Percentiles rank a stretch among this genome's conserved stretches.
Evolutionary conservation across 2,113 vertebrate genomes (phyloP).

Genomic region (Sapajus apella): DNA sequence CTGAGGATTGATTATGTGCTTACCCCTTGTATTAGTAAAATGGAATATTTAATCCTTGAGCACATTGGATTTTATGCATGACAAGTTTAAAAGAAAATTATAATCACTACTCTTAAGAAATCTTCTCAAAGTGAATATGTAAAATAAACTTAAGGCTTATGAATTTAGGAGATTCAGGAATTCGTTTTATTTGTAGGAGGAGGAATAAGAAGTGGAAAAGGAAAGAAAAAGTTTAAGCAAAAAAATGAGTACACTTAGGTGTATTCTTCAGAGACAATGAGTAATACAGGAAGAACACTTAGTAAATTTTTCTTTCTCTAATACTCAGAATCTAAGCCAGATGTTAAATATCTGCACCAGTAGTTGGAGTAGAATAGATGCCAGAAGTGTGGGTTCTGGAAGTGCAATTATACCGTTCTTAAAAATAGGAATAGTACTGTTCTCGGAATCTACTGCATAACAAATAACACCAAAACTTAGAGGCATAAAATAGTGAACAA

Average conservation of each 20-base stretch:
- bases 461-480: background rate
- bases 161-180: background rate
- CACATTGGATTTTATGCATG: background rate
- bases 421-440: background rate
- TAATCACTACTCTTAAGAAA: background rate
- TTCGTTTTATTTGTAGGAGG: background rate
- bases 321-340: background rate
- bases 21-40: background rate
- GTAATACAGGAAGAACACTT: background rate
- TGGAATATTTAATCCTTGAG: background rate
- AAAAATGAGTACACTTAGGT: background rate
- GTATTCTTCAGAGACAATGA: background rate
- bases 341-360: background rate
- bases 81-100: constrained; percentile 24
- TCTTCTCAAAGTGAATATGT: background rate
- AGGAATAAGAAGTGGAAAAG: background rate
- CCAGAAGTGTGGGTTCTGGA: background rate
- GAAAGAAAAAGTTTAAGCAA: background rate
- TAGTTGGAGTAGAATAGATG: background rate
- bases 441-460: background rate
- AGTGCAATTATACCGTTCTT: background rate
- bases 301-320: background rate
- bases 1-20: background rate
- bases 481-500: background rate
- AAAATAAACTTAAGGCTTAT: constrained; percentile 13